These are phyloP conservation scores for Isoperla grammatica DNA, from an alignment of 2,888 invertebrate genomes.

Conservation along the genomic window DNA sequence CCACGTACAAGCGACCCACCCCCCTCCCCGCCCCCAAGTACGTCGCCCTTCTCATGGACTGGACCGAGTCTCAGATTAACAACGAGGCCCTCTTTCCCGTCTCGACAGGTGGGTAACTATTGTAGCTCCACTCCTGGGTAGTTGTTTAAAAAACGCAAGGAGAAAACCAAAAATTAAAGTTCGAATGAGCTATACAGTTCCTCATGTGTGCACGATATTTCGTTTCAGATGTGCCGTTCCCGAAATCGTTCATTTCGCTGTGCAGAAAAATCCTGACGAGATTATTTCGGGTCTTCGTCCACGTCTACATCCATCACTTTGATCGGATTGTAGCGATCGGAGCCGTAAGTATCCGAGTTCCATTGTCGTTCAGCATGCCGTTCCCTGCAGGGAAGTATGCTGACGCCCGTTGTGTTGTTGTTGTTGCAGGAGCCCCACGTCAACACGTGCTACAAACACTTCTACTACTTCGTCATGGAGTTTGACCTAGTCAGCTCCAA, in stretches of 20 bases:
- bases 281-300: slow-evolving; percentile 85
- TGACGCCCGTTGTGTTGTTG: slow-evolving; percentile 16
- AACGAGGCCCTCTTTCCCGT: slow-evolving; percentile 82
- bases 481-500: slow-evolving; percentile 75
- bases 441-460: slow-evolving; percentile 92
- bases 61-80: slow-evolving; percentile 87
- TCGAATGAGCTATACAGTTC: not conserved
- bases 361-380: too few relatives aligned
- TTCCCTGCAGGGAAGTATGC: not conserved
- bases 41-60: slow-evolving; percentile 79
- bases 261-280: slow-evolving; percentile 85
- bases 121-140: too few relatives aligned
- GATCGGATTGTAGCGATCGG: slow-evolving; percentile 80
- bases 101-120: slow-evolving; percentile 57
- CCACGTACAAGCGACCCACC: slow-evolving; percentile 70
- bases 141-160: too few relatives aligned
- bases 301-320: slow-evolving; percentile 93
- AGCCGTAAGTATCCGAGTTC: slow-evolving; percentile 58
- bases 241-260: slow-evolving; percentile 69
- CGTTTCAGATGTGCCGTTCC: slow-evolving; percentile 73
- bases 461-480: slow-evolving; percentile 86
- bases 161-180: too few relatives aligned
- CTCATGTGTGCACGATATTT: too few relatives aligned
- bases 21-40: slow-evolving; percentile 78
- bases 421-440: slow-evolving; percentile 77